Evolutionary conservation across 2,888 invertebrate species (phyloP).

Genomic region (Lithosia quadra): DNA sequence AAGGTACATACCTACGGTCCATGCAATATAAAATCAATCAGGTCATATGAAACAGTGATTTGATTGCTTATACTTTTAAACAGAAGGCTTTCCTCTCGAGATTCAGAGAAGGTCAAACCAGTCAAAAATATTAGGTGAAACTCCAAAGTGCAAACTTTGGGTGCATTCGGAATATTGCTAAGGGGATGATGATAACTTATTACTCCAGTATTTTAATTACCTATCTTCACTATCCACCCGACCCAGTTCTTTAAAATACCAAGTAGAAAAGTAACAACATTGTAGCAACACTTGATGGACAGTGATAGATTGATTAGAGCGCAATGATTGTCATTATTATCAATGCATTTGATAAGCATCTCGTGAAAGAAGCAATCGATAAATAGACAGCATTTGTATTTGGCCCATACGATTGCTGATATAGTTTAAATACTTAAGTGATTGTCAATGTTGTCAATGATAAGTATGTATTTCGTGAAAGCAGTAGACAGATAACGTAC

Average conservation of each 20-base stretch:
- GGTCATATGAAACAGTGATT: too few species aligned
- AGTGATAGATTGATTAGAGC: background rate
- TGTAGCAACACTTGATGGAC: background rate
- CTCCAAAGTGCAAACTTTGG: too few species aligned
- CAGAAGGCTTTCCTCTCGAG: too few species aligned
- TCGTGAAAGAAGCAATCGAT: background rate
- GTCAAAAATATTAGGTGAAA: too few species aligned
- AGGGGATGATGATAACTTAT: too few species aligned
- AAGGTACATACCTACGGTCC: too few species aligned
- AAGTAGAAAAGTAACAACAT: background rate
- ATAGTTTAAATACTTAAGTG: background rate
- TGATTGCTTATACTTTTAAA: too few species aligned
- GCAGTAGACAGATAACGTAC: background rate
- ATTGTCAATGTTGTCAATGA: conserved; percentile 1
- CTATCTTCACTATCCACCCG: too few species aligned
- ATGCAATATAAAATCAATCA: too few species aligned
- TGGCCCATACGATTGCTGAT: background rate
- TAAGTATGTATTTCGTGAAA: background rate
- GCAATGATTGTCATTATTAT: background rate
- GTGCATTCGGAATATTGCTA: too few species aligned
- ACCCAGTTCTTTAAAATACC: background rate
- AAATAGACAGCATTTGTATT: background rate
- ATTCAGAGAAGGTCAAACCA: too few species aligned
- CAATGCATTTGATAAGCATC: background rate
- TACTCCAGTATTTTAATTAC: too few species aligned